A percentile compares a stretch with the other conserved stretches of the same genome.
Evolutionary conservation across 2,888 invertebrate species (phyloP).

Genomic region (Oscheius sp.): DNA sequence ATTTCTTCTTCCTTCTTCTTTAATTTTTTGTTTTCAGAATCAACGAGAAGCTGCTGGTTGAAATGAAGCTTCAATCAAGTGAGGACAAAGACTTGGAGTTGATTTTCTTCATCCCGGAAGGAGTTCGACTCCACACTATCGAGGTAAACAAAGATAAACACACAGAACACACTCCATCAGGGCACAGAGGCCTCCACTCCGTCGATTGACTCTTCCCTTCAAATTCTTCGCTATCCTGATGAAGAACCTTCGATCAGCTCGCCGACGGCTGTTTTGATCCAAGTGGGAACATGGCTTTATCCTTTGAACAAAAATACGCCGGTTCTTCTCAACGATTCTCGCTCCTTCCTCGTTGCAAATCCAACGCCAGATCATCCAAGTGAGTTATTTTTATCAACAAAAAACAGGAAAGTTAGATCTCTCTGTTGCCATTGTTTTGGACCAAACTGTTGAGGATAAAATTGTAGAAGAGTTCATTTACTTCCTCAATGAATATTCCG

Average conservation of each 20-base stretch:
- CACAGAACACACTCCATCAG: neutral
- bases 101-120: slow-evolving; percentile 12
- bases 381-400: neutral
- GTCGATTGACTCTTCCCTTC: neutral
- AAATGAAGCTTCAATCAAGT: neutral
- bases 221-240: neutral
- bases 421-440: neutral
- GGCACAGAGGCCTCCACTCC: neutral
- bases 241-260: neutral
- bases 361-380: neutral
- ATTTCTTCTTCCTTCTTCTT: neutral
- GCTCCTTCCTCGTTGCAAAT: neutral
- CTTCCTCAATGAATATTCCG: neutral
- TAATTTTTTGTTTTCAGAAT: neutral
- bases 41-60: neutral
- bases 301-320: neutral
- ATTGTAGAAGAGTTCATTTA: neutral
- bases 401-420: neutral
- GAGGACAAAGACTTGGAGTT: slow-evolving; percentile 15
- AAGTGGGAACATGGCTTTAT: slow-evolving; percentile 5
- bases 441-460: neutral
- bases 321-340: neutral
- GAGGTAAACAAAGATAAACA: neutral
- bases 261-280: neutral
- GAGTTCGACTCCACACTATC: slow-evolving; percentile 9